Conservation (phyloP, 2,888 invertebrate genomes). For the Galerucella nymphaeae region DNA sequence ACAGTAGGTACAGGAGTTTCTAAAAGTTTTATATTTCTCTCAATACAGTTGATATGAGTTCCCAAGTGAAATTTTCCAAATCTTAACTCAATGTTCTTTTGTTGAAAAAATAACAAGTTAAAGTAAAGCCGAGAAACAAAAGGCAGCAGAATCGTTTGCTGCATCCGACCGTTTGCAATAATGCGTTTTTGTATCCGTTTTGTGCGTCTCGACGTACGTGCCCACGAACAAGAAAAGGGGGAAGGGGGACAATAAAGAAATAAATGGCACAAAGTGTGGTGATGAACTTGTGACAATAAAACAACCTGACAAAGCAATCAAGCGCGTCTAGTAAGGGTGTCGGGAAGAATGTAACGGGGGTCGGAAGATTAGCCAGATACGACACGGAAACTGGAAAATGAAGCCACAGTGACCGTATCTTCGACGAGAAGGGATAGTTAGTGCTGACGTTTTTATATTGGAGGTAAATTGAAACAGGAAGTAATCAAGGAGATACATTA, state of each 20-base stretch:
- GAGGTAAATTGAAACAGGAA: conserved; percentile 7
- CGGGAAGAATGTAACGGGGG: conserved; percentile 47
- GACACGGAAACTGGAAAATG: conserved; percentile 54
- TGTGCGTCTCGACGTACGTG: conserved; percentile 37
- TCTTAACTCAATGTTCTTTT: too few species aligned
- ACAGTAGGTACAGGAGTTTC: too few species aligned
- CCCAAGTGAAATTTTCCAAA: too few species aligned
- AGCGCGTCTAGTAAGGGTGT: conserved; percentile 56
- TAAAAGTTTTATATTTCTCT: too few species aligned
- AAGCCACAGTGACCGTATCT: conserved; percentile 26
- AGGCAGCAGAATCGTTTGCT: neutral
- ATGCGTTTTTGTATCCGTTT: conserved; percentile 18
- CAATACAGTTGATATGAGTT: too few species aligned
- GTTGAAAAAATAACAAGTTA: too few species aligned
- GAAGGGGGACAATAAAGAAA: conserved; percentile 46
- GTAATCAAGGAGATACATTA: conserved; percentile 3
- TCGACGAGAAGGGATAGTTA: conserved; percentile 10
- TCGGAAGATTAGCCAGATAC: conserved; percentile 63
- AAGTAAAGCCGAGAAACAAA: neutral
- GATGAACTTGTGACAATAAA: conserved; percentile 62
- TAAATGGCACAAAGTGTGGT: conserved; percentile 54
- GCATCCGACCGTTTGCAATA: neutral
- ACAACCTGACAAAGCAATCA: conserved; percentile 65
- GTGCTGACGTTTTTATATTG: conserved; percentile 23
- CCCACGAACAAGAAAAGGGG: conserved; percentile 31